Percentiles rank a stretch among this genome's conserved stretches.
phyloP scores from a whole-genome alignment of 2,797 vertebrate genomes.

The Antrozous pallidus region DNA sequence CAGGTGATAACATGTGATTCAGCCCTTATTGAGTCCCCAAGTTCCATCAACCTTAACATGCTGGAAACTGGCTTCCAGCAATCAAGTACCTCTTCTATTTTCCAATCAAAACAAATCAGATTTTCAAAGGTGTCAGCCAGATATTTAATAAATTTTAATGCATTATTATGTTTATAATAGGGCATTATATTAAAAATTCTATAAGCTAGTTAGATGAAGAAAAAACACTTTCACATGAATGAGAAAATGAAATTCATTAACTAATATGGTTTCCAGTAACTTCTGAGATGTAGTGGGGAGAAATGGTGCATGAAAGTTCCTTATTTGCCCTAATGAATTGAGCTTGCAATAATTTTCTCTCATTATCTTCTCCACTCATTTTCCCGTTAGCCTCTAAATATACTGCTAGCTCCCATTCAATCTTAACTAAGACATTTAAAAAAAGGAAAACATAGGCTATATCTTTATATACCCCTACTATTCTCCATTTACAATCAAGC shows the following conservation, averaged over 20 bases:
- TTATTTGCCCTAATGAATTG: neutral
- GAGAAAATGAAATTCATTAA: neutral
- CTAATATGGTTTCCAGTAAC: neutral
- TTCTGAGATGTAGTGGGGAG: neutral
- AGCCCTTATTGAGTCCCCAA: no score
- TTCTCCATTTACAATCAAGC: constrained; percentile 6
- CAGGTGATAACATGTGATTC: no score
- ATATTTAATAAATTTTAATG: neutral
- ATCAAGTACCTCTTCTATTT: neutral
- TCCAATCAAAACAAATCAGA: neutral
- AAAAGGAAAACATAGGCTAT: neutral
- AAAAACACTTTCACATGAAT: neutral
- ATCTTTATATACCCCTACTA: neutral
- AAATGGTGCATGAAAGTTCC: neutral
- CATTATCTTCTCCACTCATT: neutral
- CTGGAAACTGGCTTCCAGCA: no score
- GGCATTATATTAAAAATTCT: neutral
- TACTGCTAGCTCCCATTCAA: neutral
- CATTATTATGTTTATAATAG: neutral
- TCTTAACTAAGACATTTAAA: neutral
- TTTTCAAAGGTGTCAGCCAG: neutral
- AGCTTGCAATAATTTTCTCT: neutral
- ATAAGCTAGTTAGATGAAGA: neutral
- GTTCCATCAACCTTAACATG: no score
- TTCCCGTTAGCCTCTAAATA: constrained; percentile 2